Conservation (phyloP, 2,797 vertebrate species). For the Acrocephalus scirpaceus region DNA sequence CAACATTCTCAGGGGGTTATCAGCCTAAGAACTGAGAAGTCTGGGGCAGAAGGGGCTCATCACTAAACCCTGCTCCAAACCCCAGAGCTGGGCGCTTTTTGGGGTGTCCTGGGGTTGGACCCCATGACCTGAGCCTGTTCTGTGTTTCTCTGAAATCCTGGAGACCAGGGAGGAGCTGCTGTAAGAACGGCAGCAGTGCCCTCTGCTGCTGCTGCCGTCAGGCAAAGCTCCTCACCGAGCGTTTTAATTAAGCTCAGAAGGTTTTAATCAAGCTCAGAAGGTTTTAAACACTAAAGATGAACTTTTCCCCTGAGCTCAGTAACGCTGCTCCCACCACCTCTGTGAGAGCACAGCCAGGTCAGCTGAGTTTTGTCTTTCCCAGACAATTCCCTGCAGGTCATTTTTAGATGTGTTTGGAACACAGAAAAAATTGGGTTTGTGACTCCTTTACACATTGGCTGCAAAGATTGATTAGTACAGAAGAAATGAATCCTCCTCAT, state of each 20-base stretch:
- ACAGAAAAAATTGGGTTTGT: neutral
- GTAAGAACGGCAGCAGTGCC: neutral
- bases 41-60: too few species aligned
- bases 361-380: neutral
- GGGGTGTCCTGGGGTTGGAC: neutral
- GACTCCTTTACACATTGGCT: neutral
- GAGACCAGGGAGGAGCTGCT: neutral
- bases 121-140: too few species aligned
- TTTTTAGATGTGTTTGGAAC: neutral
- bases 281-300: neutral
- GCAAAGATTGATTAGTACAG: neutral
- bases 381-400: neutral
- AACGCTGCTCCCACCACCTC: fast-evolving
- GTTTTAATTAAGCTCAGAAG: neutral
- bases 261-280: neutral
- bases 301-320: neutral
- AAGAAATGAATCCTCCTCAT: neutral
- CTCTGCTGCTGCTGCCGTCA: neutral
- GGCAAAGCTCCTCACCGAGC: neutral
- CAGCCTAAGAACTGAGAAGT: too few species aligned
- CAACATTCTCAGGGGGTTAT: too few species aligned
- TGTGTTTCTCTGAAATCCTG: neutral
- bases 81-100: fast-evolving
- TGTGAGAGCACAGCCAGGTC: neutral
- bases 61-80: too few species aligned